These are phyloP conservation scores for Tribolium castaneum DNA, from an alignment of 1,140 invertebrate genomes.

Conservation along the genomic window DNA sequence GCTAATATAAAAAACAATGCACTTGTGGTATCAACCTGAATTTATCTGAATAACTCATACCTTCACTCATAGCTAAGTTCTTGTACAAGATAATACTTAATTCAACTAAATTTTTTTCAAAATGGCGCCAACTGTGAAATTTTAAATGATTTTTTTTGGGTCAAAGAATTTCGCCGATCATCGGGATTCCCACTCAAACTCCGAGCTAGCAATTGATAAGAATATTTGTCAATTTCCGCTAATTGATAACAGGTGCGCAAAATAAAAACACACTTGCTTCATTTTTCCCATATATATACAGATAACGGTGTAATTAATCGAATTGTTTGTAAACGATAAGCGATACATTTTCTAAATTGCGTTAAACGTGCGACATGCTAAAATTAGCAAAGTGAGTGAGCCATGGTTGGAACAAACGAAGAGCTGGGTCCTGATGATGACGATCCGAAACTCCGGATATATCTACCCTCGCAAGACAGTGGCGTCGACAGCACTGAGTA, in stretches of 20 bases:
- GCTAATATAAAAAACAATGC: too few species aligned
- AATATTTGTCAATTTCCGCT: not conserved
- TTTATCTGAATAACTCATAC: too few species aligned
- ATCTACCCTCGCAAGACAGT: conserved; percentile 39
- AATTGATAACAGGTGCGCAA: not conserved
- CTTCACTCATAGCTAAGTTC: too few species aligned
- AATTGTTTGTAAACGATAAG: conserved; percentile 14
- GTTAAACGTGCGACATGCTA: not conserved
- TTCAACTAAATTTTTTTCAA: too few species aligned
- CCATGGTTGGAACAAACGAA: conserved; percentile 4
- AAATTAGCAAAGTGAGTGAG: not conserved
- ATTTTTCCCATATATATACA: not conserved
- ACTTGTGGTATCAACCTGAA: too few species aligned
- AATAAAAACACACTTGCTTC: not conserved
- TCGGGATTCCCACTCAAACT: not conserved
- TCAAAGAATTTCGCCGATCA: not conserved
- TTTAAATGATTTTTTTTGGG: too few species aligned
- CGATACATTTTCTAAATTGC: not conserved
- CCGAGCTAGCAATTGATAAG: not conserved
- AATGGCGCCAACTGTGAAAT: too few species aligned
- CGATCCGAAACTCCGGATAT: conserved; percentile 15
- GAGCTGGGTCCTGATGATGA: conserved; percentile 25
- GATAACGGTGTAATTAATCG: conserved; percentile 10
- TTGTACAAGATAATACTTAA: too few species aligned
- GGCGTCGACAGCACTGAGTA: conserved; percentile 39